phyloP scores from a whole-genome alignment of 2,113 vertebrate species.

The Hyperopisus bebe region DNA sequence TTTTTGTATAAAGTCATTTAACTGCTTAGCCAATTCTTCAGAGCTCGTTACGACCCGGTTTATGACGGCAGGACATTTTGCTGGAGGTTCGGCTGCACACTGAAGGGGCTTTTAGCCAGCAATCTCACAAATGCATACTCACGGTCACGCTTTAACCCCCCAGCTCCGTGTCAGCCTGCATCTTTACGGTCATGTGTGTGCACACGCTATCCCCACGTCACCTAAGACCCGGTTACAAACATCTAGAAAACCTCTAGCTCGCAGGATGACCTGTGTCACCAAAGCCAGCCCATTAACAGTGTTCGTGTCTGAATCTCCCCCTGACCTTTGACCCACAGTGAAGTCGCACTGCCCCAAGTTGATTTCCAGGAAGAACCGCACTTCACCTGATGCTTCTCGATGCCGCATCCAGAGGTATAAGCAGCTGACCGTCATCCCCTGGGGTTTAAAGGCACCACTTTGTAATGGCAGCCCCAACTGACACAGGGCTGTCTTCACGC shows the following conservation, averaged over 20 bases:
- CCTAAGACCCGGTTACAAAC: not conserved
- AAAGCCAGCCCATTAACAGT: not conserved
- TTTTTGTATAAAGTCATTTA: not conserved
- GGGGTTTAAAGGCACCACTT: not conserved
- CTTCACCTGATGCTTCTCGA: not conserved
- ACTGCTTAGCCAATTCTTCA: not conserved
- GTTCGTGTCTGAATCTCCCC: not conserved
- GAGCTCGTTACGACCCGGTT: not conserved
- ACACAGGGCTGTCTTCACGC: not conserved
- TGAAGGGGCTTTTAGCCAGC: not conserved
- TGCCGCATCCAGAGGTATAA: not conserved
- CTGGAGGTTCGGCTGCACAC: not conserved
- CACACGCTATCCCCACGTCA: not conserved
- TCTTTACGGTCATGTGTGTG: not conserved
- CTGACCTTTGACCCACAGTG: not conserved
- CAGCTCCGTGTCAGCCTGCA: not conserved
- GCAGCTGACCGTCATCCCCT: not conserved
- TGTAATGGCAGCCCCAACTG: not conserved
- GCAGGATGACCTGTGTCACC: not conserved
- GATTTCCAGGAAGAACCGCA: not conserved
- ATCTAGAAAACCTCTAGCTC: not conserved
- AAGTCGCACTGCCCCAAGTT: not conserved
- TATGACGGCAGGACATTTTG: not conserved
- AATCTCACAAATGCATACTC: not conserved
- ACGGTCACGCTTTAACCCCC: not conserved